These are phyloP conservation scores for Pitta sordida DNA, from an alignment of 2,113 vertebrate species.

Conservation along the genomic window DNA sequence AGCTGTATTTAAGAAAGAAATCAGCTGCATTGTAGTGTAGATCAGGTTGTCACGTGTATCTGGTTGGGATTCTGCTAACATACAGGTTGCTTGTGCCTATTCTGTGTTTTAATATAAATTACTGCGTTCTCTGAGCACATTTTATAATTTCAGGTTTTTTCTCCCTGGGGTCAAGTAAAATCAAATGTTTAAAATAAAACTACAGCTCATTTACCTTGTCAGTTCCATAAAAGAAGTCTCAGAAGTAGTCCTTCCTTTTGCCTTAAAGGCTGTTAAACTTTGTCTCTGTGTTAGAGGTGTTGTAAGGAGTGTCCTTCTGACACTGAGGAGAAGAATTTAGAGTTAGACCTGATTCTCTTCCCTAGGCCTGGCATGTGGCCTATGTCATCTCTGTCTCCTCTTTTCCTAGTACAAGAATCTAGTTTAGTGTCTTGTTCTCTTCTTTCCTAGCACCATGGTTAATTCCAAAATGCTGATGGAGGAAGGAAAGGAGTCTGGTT, in stretches of 20 bases:
- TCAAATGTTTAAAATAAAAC: neutral
- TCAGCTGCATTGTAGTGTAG: neutral
- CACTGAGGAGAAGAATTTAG: neutral
- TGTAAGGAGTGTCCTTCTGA: neutral
- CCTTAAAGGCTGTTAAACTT: neutral
- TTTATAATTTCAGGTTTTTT: neutral
- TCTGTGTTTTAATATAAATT: neutral
- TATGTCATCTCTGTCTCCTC: neutral
- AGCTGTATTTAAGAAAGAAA: neutral
- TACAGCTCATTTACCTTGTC: neutral
- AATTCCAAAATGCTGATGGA: neutral
- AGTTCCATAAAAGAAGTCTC: neutral
- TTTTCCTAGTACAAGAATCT: neutral
- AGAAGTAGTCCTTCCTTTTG: neutral
- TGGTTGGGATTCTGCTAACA: neutral
- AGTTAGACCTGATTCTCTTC: neutral
- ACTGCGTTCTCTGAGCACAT: neutral
- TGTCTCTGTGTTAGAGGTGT: fast-evolving
- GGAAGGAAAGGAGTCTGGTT: neutral
- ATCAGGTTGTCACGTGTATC: neutral
- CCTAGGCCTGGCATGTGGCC: neutral
- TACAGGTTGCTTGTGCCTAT: neutral
- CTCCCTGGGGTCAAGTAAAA: neutral
- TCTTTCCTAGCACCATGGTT: neutral
- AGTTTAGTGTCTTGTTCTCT: neutral